Evolutionary conservation across 2,888 invertebrate species (phyloP).

Genomic region (Heliconius hortense): DNA sequence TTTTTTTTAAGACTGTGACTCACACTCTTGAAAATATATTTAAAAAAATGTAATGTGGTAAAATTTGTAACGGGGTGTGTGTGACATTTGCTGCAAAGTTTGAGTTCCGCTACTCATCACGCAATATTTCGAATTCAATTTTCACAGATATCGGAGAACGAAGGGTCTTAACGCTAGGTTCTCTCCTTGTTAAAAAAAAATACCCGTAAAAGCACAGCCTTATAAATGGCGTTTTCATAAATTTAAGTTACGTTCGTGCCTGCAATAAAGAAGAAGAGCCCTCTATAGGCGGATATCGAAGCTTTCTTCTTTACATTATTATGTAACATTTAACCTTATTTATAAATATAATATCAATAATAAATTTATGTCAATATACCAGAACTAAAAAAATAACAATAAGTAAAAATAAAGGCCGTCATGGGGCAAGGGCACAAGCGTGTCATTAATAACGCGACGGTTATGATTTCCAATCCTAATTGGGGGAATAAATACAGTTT

Average conservation of each 20-base stretch:
- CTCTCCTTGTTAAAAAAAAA: neutral
- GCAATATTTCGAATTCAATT: neutral
- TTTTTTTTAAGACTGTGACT: neutral
- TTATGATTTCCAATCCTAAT: too few species aligned
- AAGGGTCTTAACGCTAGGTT: neutral
- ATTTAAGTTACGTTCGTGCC: neutral
- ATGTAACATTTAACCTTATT: neutral
- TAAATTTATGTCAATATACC: too few species aligned
- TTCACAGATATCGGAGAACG: neutral
- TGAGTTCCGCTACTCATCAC: neutral
- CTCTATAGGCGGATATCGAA: neutral
- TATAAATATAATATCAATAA: neutral
- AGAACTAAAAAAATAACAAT: too few species aligned
- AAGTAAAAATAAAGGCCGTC: too few species aligned
- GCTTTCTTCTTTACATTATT: neutral
- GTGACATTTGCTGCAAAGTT: neutral
- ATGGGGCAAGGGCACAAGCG: too few species aligned
- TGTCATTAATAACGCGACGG: too few species aligned
- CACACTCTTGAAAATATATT: neutral
- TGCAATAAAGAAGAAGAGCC: neutral
- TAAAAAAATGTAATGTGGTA: neutral
- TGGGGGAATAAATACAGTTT: too few species aligned
- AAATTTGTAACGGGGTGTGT: neutral
- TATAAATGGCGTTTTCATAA: neutral
- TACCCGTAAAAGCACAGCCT: neutral